These are phyloP conservation scores for human DNA, from an alignment of 2,113 vertebrate genomes.

Conservation along the genomic window GRCh38 chr21:28573501-28574000, in stretches of 20 bases:
- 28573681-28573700: background rate
- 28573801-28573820: background rate
- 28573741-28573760: background rate
- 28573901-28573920: background rate
- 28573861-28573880: background rate
- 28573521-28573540: background rate
- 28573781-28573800: background rate
- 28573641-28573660: background rate
- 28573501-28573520: background rate
- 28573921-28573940: background rate
- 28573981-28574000: background rate
- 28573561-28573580: background rate
- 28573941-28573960: background rate
- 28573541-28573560: background rate
- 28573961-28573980: background rate
- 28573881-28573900: background rate
- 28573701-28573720: no score
- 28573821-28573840: background rate
- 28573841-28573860: background rate
- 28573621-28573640: slow-evolving; percentile 11
- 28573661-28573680: background rate
- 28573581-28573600: background rate
- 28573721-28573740: background rate
- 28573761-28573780: background rate
- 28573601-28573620: background rate